These are phyloP conservation scores for Cossypha dichroa DNA, from an alignment of 2,797 vertebrate species.

Conservation along the genomic window DNA sequence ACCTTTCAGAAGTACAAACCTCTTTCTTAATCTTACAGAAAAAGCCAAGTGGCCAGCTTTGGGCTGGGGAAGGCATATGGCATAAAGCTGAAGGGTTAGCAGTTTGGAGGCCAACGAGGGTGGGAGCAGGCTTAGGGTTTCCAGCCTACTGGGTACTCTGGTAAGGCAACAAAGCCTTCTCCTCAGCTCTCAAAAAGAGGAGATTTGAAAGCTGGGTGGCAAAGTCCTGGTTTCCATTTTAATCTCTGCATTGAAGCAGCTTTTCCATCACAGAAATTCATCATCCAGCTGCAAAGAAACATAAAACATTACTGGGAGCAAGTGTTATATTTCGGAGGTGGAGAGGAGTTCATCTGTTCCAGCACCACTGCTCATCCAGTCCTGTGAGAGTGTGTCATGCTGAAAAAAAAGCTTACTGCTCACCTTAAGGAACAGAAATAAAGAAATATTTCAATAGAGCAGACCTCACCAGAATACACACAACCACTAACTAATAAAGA, in stretches of 20 bases:
- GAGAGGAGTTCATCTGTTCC: background rate
- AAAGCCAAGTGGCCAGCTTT: background rate
- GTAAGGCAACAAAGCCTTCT: background rate
- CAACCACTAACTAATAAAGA: background rate
- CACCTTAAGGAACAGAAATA: background rate
- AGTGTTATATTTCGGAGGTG: background rate
- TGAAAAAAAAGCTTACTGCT: background rate
- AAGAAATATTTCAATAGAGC: background rate
- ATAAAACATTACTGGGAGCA: background rate
- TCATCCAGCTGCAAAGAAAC: background rate
- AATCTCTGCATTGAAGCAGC: background rate
- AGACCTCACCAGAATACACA: accelerated
- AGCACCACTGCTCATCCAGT: background rate
- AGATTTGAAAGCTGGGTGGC: background rate
- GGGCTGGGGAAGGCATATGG: background rate
- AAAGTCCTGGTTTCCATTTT: background rate
- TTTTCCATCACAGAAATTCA: background rate
- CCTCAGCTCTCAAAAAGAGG: background rate
- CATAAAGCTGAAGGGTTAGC: background rate
- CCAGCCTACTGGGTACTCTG: background rate
- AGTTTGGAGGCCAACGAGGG: accelerated
- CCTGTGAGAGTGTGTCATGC: background rate
- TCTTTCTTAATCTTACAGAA: background rate
- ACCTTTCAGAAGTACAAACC: background rate
- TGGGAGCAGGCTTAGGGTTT: background rate